These are phyloP conservation scores for Pygathrix nemaeus DNA, from an alignment of 2,113 vertebrate genomes.

Conservation along the genomic window DNA sequence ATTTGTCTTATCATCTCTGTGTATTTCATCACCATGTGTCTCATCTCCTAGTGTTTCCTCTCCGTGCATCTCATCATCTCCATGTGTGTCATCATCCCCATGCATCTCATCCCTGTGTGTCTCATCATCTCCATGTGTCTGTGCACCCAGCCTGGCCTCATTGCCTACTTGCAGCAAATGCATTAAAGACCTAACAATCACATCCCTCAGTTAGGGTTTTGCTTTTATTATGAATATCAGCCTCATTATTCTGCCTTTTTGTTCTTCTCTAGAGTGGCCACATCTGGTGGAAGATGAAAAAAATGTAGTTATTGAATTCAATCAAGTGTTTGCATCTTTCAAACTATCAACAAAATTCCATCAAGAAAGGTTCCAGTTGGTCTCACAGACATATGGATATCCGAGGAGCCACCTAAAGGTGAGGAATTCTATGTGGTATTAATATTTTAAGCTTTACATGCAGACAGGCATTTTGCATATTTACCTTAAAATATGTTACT, in stretches of 20 bases:
- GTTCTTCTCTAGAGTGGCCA: constrained; percentile 57
- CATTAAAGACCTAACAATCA: not conserved
- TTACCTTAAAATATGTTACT: not conserved
- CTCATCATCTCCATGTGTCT: too few species aligned
- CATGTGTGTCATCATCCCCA: too few species aligned
- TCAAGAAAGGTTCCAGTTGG: not conserved
- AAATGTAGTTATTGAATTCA: constrained; percentile 64
- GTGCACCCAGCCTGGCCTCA: rapidly evolving
- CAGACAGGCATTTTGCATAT: rapidly evolving
- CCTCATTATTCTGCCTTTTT: not conserved
- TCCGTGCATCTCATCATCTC: too few species aligned
- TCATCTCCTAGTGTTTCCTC: too few species aligned
- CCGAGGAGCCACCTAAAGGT: constrained; percentile 61
- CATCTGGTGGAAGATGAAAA: constrained; percentile 8
- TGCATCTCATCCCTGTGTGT: too few species aligned
- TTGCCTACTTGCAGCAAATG: rapidly evolving
- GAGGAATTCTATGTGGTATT: not conserved
- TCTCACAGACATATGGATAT: constrained; percentile 27
- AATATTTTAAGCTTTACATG: not conserved
- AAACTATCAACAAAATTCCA: not conserved
- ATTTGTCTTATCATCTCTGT: too few species aligned
- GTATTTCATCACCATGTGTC: too few species aligned
- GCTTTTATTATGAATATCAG: not conserved
- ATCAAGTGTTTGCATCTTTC: not conserved
- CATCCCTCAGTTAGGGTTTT: rapidly evolving